Evolutionary conservation across 2,888 invertebrate species (phyloP).

Genomic region (Smittia sp.): DNA sequence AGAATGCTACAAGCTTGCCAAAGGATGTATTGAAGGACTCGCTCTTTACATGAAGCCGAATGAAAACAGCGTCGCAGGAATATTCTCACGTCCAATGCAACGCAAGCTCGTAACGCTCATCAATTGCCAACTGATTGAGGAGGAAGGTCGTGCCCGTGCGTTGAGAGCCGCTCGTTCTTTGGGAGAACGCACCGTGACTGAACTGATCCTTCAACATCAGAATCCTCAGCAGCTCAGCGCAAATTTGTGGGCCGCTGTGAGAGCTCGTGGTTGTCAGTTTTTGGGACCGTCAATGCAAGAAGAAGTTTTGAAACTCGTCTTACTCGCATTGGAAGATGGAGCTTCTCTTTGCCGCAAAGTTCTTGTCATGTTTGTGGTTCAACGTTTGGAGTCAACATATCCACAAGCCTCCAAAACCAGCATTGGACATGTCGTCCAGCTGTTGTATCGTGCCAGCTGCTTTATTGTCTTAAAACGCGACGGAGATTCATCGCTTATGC

Average conservation of each 20-base stretch:
- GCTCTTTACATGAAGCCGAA: slow-evolving; percentile 84
- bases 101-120: slow-evolving; percentile 88
- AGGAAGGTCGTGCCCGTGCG: slow-evolving; percentile 77
- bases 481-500: slow-evolving; percentile 96
- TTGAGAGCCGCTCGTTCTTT: slow-evolving; percentile 85
- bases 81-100: slow-evolving; percentile 89
- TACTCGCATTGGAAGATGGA: slow-evolving; percentile 92
- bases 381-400: slow-evolving; percentile 90
- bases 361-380: slow-evolving; percentile 97
- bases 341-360: slow-evolving; percentile 91
- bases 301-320: slow-evolving; percentile 90
- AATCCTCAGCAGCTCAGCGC: slow-evolving; percentile 91
- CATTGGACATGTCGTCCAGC: slow-evolving; percentile 97
- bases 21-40: slow-evolving; percentile 81
- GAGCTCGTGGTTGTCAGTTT: slow-evolving; percentile 96
- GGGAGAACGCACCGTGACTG: slow-evolving; percentile 91
- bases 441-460: slow-evolving; percentile 95
- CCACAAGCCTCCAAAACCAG: slow-evolving; percentile 98
- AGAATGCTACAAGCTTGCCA: slow-evolving; percentile 61
- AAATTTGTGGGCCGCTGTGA: slow-evolving; percentile 94
- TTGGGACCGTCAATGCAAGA: slow-evolving; percentile 99
- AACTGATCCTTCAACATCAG: slow-evolving; percentile 91
- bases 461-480: slow-evolving; percentile 98
- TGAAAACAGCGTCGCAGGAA: slow-evolving; percentile 58
- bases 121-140: slow-evolving; percentile 88